Base-by-base conservation (phyloP, 2,113 vertebrate genomes). In the Neoarius graeffei region DNA sequence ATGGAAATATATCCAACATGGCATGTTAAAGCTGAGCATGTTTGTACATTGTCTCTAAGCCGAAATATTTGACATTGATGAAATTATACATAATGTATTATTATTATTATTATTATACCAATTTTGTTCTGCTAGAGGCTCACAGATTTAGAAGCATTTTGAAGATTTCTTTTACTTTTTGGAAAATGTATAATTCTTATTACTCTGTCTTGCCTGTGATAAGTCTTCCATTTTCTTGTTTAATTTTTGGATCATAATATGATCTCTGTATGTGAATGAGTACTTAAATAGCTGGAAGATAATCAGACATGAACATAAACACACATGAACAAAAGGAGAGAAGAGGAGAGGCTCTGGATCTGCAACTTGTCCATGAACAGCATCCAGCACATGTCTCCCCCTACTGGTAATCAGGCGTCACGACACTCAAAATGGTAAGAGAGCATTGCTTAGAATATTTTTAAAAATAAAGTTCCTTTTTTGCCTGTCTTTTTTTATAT, bases 291-390 rank as follows among this genome's bases (percentile, higher is more conserved):
- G 81, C 83, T 89, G 67, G 86, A 83, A 86, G 88, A 90, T 91
- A 91, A 91, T 91, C 89, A 89, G 52, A 91, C 88, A 86, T 84
- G 87, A 77, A 86, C 81, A 89, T 87, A 86, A 35, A 80, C 84
- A 85, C 60, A 62, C 81, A 84, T 48, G 57, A 73, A 54, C 8
- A 66, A 71, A 56, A 77, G 81, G 23, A 20, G 35, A 56, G 52
- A 80, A 35, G 30, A 84, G 35, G 48, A 64, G 54, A 35, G 67
- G 56, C 54, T 85, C 17, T 74, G 9, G 25, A 56, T 42, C 56
- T 84, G 71, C n/a, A 76, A 56, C 56, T 81, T 56, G 15, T 48
- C 48, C 19, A 8, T 52, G 67, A 77, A 81, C 76, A 69, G 52
- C 17, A 69, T 56, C 74, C 59, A 91, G 86, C 81, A 89, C 86